These are phyloP conservation scores for Sebastes miniatus DNA, from an alignment of 2,797 vertebrate genomes.

Conservation along the genomic window DNA sequence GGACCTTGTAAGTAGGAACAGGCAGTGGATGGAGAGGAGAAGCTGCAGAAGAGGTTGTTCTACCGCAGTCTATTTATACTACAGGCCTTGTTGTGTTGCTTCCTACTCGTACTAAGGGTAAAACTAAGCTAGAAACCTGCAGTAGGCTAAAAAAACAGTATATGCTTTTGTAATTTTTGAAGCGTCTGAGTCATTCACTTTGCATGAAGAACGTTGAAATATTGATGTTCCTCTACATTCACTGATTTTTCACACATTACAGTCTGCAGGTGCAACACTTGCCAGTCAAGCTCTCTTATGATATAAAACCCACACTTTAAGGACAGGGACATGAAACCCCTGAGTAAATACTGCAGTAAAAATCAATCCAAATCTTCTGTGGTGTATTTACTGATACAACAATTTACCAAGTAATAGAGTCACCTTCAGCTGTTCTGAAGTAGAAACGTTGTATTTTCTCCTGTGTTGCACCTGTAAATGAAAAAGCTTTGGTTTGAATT, in stretches of 20 bases:
- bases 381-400: not conserved
- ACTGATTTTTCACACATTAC: slow-evolving; percentile 31
- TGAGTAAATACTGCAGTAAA: not conserved
- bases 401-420: not conserved
- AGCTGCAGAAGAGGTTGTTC: not conserved
- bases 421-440: not conserved
- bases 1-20: not conserved
- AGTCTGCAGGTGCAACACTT: slow-evolving; percentile 5
- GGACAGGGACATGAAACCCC: not conserved
- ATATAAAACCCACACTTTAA: not conserved
- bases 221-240: slow-evolving; percentile 49
- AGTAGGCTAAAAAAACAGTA: not conserved
- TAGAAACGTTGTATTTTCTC: not conserved
- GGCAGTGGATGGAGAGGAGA: not conserved
- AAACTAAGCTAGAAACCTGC: not conserved
- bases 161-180: not conserved
- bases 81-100: not conserved
- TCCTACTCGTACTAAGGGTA: not conserved
- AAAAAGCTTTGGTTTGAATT: not conserved
- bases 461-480: not conserved
- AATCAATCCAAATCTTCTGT: not conserved
- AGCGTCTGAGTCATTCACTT: slow-evolving; percentile 35
- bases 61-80: slow-evolving; percentile 1
- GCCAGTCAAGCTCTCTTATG: not conserved
- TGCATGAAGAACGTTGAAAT: slow-evolving; percentile 53